Evolutionary conservation across 2,888 invertebrate genomes (phyloP), one percentile per base, ranked within the genome.

Genomic region (Koerneria pararmatus): DNA sequence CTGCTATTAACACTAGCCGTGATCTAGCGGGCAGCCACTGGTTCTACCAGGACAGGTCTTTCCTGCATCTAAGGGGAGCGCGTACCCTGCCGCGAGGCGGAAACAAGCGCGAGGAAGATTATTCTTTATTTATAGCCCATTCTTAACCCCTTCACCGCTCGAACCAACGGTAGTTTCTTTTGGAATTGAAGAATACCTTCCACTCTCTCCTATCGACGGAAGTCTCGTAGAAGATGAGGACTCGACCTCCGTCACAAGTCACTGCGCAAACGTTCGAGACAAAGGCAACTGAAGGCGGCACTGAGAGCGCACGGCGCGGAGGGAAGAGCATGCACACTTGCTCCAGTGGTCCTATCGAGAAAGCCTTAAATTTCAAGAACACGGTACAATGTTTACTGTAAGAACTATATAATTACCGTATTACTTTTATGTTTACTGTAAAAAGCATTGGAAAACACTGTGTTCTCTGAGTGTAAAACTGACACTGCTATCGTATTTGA

Each of bases 191-290:
- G 2, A 51, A 19, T 19, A 56, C 64, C n/a, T 54, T 46, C 64
- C 64, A 64, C 1, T 5, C 41, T 1, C 22, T 46, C 46, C 64
- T 24, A 6, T 37, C 41, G 11, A n/a, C 29, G 19, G 41, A 31
- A 19, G 64, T 64, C 64, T 64, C 64, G 56, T 64, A 64, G 31
- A 64, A 24, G 15, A 46, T 56, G 41, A 64, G 64, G 3, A 56
- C 56, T 1, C 64, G 27, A 32, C 64, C 64, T n/a, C 64, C 64
- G 56, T 64, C 64, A 56, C 64, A 64, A 22, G 56, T 56, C 2
- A 64, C 64, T 0, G 64, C 64, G 32, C 64, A 64, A 0, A 46
- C 46, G 4, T 41, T 29, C 31, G 35, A 35, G 41, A 64, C 37
- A 46, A 64, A 64, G 37, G 54, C 41, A 15, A 53, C 62, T 8